phyloP scores from a whole-genome alignment of 1,140 invertebrate species.

The Plectus sambesii region DNA sequence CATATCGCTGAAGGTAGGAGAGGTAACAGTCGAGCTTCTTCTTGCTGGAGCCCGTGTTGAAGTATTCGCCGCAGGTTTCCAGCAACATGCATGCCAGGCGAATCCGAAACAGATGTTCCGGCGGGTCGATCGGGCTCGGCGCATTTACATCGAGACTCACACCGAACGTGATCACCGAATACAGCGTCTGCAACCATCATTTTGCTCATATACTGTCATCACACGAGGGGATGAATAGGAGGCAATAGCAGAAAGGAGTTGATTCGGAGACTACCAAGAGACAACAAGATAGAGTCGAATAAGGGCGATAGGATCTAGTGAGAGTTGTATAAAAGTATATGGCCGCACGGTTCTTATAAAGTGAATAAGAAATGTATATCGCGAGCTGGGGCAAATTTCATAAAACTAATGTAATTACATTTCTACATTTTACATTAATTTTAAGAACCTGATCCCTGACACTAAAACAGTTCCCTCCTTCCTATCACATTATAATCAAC shows the following conservation, averaged over 20 bases:
- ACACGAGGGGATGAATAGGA: conserved; percentile 59
- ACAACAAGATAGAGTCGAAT: too few relatives aligned
- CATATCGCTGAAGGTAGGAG: conserved; percentile 64
- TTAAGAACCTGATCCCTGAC: too few relatives aligned
- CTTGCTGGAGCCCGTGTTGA: conserved; percentile 75
- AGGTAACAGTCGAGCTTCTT: conserved; percentile 84
- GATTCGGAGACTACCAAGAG: too few relatives aligned
- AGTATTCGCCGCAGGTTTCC: conserved; percentile 83
- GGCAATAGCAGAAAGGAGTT: too few relatives aligned
- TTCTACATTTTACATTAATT: too few relatives aligned
- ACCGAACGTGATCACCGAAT: conserved; percentile 83
- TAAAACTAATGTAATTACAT: too few relatives aligned
- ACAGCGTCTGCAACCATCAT: conserved; percentile 52
- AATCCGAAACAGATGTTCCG: conserved; percentile 76
- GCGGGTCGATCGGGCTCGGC: conserved; percentile 66
- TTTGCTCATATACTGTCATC: conserved; percentile 1
- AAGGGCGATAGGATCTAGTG: too few relatives aligned
- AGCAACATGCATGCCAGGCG: conserved; percentile 72
- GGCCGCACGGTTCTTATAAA: too few relatives aligned
- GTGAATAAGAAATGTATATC: too few relatives aligned
- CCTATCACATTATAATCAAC: background rate
- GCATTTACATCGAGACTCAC: conserved; percentile 55
- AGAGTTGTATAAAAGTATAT: too few relatives aligned
- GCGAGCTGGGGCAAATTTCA: too few relatives aligned
- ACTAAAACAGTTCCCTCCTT: conserved; percentile 71